Base-by-base conservation (phyloP, 1,140 invertebrate genomes). In the Capitella teleta region DNA sequence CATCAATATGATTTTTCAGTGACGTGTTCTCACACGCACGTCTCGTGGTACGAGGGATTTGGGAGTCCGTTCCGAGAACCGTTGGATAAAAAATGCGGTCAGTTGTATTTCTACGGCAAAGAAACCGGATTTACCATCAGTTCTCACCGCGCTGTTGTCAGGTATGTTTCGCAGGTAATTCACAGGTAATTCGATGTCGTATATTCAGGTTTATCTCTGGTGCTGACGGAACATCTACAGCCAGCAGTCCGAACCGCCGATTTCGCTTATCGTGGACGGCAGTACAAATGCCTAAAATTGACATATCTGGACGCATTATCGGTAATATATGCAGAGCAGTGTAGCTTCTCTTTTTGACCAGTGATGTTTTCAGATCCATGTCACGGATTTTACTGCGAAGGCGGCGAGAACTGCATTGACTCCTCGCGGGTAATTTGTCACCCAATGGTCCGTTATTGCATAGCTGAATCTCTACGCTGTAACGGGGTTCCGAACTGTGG, bases 1-100 rank as follows among this genome's bases (percentile, higher is more conserved):
- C n/a, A n/a, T 10, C n/a, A 32, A 8, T 32, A 10, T 32, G 8
- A 32, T n/a, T n/a, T 32, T 32, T n/a, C 54, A 62, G 66, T 61
- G 1, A 61, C 60, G 42, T 69, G 67, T 30, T 52, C 44, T 6
- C 55, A 60, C 19, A 59, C 62, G 6, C 61, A 60, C 32, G 34
- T 69, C 21, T 59, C 59, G 0, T 53, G 69, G 18, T 64, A 64
- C 41, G 64, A 69, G 28, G 67, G 67, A 2, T 69, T 68, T 52
- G 58, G 57, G 8, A 64, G 52, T 44, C 57, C 58, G 25, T 53
- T 42, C 2, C 52, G 47, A 28, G 57, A 58, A 28, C 56, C 58
- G 3, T 46, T 58, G 18, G 58, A 61, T 32, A 57, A 53, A 45
- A 60, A 54, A 32, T 68, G 67, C 41, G 63, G 63, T 21, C 67